These are phyloP conservation scores for Oplegnathus fasciatus DNA, from an alignment of 2,113 vertebrate genomes.

Conservation along the genomic window DNA sequence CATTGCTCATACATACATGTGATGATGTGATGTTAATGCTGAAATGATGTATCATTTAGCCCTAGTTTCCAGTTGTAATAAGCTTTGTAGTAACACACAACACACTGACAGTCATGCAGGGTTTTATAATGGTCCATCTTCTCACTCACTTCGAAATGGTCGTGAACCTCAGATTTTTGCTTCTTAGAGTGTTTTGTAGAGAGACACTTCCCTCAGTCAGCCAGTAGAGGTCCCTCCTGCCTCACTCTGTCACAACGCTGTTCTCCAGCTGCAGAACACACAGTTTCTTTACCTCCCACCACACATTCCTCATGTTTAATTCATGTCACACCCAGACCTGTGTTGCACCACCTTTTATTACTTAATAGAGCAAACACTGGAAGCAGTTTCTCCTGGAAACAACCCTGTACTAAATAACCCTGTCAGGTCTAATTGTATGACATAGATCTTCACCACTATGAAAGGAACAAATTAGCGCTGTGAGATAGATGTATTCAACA, in stretches of 20 bases:
- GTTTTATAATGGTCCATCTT: background rate
- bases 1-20: too few relatives aligned
- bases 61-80: too few relatives aligned
- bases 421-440: conserved; percentile 28
- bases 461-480: conserved; percentile 27
- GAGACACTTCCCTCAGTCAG: background rate
- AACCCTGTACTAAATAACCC: background rate
- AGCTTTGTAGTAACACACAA: too few relatives aligned
- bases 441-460: conserved; percentile 24
- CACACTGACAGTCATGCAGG: background rate
- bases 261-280: conserved; percentile 15
- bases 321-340: conserved; percentile 42
- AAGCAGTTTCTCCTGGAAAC: conserved; percentile 37
- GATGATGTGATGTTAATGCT: too few relatives aligned
- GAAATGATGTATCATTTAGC: too few relatives aligned
- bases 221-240: conserved; percentile 72
- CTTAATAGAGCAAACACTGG: background rate
- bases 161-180: too few relatives aligned
- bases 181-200: background rate
- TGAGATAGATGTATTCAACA: conserved; percentile 34
- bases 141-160: background rate
- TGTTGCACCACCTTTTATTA: conserved; percentile 25
- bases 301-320: conserved; percentile 55
- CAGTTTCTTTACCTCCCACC: background rate
- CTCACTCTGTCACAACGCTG: background rate